Conservation (phyloP, 2,888 invertebrate species). For the Abrostola triplasia region DNA sequence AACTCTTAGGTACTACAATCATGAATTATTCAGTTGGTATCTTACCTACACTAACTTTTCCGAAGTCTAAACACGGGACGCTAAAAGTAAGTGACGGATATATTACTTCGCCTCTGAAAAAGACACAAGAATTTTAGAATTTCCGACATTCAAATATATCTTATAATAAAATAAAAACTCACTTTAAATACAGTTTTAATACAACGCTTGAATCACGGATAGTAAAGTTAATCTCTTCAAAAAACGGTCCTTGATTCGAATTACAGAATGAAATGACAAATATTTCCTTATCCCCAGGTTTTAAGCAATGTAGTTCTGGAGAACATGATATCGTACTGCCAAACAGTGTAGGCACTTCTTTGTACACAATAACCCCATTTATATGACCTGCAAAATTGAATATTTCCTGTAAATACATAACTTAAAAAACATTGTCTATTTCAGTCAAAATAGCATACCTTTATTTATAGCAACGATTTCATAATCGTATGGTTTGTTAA, state of each 20-base stretch:
- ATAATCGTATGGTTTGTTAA: constrained; percentile 88
- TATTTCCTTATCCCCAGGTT: constrained; percentile 84
- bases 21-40: background rate
- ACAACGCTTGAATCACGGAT: constrained; percentile 89
- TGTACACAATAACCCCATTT: constrained; percentile 87
- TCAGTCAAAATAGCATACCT: constrained; percentile 68
- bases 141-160: background rate
- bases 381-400: constrained; percentile 84
- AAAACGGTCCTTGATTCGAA: constrained; percentile 88
- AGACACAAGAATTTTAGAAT: background rate
- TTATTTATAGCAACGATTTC: constrained; percentile 89
- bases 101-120: constrained; percentile 88
- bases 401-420: background rate
- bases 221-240: constrained; percentile 89
- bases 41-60: constrained; percentile 88
- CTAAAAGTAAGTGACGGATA: constrained; percentile 89
- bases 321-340: constrained; percentile 87
- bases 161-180: constrained; percentile 54
- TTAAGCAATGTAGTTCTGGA: constrained; percentile 81
- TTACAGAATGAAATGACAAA: constrained; percentile 89
- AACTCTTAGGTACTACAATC: background rate
- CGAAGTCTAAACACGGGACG: constrained; percentile 87
- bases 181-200: constrained; percentile 88
- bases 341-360: constrained; percentile 82
- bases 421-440: too few species aligned